Conservation (phyloP, 2,888 invertebrate genomes). For the Aleiodes leptofemur region DNA sequence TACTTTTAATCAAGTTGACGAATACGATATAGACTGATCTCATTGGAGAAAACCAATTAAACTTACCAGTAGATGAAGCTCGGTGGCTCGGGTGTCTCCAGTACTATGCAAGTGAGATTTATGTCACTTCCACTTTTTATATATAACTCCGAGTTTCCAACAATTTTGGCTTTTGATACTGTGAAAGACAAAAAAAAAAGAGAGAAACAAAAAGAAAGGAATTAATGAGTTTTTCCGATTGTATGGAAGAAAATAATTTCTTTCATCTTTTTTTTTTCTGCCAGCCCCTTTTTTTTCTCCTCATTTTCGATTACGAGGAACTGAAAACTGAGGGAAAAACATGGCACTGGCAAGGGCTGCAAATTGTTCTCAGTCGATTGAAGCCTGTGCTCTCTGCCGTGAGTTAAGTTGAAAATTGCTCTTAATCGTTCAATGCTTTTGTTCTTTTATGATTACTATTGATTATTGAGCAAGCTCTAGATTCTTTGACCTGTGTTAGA, state of each 20-base stretch:
- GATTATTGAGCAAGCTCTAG: constrained; percentile 40
- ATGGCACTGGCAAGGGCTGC: constrained; percentile 6
- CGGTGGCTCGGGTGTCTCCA: constrained; percentile 88
- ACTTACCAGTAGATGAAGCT: constrained; percentile 80
- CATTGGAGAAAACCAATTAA: constrained; percentile 49
- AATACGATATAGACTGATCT: background rate
- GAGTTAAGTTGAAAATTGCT: constrained; percentile 42
- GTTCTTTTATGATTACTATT: constrained; percentile 36
- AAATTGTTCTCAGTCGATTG: constrained; percentile 39
- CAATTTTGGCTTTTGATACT: constrained; percentile 93
- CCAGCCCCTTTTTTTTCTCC: background rate
- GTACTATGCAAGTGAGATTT: constrained; percentile 91
- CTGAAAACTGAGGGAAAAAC: background rate
- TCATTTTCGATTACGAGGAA: constrained; percentile 17
- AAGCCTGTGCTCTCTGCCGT: constrained; percentile 17
- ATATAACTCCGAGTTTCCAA: constrained; percentile 90
- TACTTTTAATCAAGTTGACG: background rate
- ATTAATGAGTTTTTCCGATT: constrained; percentile 15
- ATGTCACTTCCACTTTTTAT: constrained; percentile 94
- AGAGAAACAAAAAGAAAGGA: constrained; percentile 44
- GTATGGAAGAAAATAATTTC: constrained; percentile 27
- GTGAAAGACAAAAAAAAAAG: constrained; percentile 68
- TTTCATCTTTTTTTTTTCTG: constrained; percentile 3
- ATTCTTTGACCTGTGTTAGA: constrained; percentile 10
- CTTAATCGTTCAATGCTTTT: constrained; percentile 44